Percentiles rank a stretch among this genome's conserved stretches.
These are phyloP conservation scores for Lichenostomus cassidix DNA, from an alignment of 2,113 vertebrate genomes.

Conservation along the genomic window DNA sequence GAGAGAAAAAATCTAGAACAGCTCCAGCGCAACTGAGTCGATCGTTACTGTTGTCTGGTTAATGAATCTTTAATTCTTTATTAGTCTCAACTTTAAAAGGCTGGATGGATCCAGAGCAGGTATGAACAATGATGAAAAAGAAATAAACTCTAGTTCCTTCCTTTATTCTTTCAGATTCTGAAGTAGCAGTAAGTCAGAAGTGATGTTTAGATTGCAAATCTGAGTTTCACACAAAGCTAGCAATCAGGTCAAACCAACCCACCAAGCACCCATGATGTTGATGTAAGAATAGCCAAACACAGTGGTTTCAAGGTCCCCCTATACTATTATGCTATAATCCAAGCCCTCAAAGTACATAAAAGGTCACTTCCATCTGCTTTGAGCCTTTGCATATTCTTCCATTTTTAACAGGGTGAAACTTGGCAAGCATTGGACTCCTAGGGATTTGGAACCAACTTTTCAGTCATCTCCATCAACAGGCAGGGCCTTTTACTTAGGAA, in stretches of 20 bases:
- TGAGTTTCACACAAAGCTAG: not conserved
- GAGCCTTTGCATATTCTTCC: not conserved
- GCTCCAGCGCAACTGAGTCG: not conserved
- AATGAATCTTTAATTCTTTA: slow-evolving; percentile 1
- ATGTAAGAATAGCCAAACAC: not conserved
- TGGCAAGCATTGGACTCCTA: not conserved
- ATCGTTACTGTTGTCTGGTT: not conserved
- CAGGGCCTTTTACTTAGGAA: not conserved
- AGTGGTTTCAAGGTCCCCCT: not conserved
- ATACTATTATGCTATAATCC: not conserved
- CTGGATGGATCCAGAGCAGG: not conserved
- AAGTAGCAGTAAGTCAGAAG: not conserved
- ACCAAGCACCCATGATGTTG: not conserved
- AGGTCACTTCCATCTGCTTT: not conserved
- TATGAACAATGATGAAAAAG: not conserved
- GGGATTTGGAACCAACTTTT: not conserved
- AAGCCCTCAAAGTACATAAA: not conserved
- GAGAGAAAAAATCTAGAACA: not conserved
- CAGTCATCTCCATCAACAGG: not conserved
- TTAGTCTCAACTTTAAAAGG: not conserved
- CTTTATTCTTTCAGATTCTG: not conserved
- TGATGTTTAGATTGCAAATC: not conserved
- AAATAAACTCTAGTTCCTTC: not conserved
- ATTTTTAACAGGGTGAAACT: not conserved
- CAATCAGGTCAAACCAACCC: not conserved